Base-by-base conservation (phyloP, 2,888 invertebrate genomes). In the Neoascia interrupta region DNA sequence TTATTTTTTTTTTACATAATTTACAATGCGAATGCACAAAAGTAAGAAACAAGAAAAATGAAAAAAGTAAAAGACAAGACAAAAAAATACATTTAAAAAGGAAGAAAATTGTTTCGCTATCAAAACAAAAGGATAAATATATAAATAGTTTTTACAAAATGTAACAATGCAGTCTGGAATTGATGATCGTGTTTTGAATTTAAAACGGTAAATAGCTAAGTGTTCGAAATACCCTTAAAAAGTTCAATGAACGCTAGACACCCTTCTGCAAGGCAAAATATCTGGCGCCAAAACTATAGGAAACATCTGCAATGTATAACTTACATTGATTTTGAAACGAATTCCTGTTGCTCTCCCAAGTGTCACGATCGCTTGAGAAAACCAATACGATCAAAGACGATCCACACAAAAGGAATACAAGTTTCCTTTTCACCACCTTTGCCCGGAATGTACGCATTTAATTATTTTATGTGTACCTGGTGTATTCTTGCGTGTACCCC, bases 251-350 rank as follows among this genome's bases (percentile, higher is more conserved):
- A 26, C 45, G 53, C 18, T 10, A 16, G 5, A 8, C 1, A 11
- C 18, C 6, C 21, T 11, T 21, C 15, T 19, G 10, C 11, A 36
- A 26, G 34, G n/a, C 18, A 11, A 31, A 11, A 64, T 60, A 49
- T 69, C 49, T 64, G 39, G 76, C 76, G 76, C 70, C 70, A 70
- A 76, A 76, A 66, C 4, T 11, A 36, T 31, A 19, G 8, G 31
- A 15, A 64, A 70, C 76, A 76, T 76, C 76, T 76, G 76, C 60
- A n/a, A n/a, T n/a, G n/a, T n/a, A n/a, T n/a, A n/a, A n/a, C n/a
- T n/a, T n/a, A n/a, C n/a, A n/a, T 64, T 49, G 41, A 39, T 53
- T n/a, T n/a, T 66, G 28, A 39, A 28, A 10, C 43, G 19, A 66
- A 28, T 64, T 68, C 61, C 51, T 63, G 56, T 64, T 73, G 56